Evolutionary conservation across 2,797 vertebrate species (phyloP).

Genomic region (Apogon talboti): DNA sequence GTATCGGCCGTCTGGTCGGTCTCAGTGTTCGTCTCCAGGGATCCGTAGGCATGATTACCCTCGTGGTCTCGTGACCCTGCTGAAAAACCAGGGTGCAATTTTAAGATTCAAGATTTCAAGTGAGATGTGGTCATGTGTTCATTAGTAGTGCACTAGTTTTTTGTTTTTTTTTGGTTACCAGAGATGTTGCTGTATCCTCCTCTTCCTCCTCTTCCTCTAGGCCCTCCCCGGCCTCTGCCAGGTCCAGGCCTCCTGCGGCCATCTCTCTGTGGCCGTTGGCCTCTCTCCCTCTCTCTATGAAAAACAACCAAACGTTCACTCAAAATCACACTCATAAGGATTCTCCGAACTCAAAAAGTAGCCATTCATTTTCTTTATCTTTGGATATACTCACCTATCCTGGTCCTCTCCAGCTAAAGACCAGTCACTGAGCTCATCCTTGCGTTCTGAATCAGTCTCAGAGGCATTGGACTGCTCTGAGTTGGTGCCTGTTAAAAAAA

Average conservation of each 20-base stretch:
- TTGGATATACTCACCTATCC: conserved; percentile 74
- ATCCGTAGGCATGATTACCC: conserved; percentile 88
- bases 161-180: conserved; percentile 31
- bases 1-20: conserved; percentile 98
- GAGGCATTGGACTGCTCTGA: conserved; percentile 97
- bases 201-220: conserved; percentile 88
- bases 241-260: conserved; percentile 86
- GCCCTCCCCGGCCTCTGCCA: conserved; percentile 90
- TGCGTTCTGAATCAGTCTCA: conserved; percentile 96
- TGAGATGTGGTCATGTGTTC: no score
- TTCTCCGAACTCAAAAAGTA: background rate
- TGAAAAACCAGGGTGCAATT: conserved; percentile 42
- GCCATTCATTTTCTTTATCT: background rate
- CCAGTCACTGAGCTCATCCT: conserved; percentile 97
- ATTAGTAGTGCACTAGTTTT: conserved; percentile 3
- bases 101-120: background rate
- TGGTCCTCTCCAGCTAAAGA: conserved; percentile 93
- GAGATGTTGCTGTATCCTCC: conserved; percentile 84
- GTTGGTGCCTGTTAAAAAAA: conserved; percentile 87
- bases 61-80: conserved; percentile 90
- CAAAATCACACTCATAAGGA: background rate
- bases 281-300: conserved; percentile 82
- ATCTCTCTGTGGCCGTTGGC: conserved; percentile 85
- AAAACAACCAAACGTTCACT: background rate
- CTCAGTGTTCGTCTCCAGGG: conserved; percentile 92